Percentiles rank a stretch among this genome's conserved stretches.
Conservation (phyloP, 2,113 vertebrate species). For the Rhodinocichla rosea region DNA sequence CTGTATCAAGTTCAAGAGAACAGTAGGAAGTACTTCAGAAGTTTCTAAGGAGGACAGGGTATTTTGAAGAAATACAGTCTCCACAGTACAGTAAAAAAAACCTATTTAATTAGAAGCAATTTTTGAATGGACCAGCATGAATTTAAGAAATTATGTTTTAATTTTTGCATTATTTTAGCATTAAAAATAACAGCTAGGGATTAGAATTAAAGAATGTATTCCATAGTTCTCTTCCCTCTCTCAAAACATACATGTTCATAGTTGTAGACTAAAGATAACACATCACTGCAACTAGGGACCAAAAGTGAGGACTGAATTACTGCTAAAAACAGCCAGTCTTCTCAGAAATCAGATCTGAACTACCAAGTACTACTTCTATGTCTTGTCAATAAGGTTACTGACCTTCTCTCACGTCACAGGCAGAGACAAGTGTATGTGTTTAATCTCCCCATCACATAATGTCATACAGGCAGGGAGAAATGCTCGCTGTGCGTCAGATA, state of each 20-base stretch:
- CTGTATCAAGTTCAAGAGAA: neutral
- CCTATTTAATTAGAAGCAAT: neutral
- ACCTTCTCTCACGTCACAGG: neutral
- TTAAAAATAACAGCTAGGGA: neutral
- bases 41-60: neutral
- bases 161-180: neutral
- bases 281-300: neutral
- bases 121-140: neutral
- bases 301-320: neutral
- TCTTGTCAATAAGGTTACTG: neutral
- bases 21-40: neutral
- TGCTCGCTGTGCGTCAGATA: accelerated
- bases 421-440: accelerated
- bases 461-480: neutral
- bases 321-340: neutral
- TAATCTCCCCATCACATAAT: neutral
- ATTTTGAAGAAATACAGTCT: neutral
- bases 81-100: neutral
- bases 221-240: neutral
- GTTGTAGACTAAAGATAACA: neutral
- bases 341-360: neutral
- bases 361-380: neutral
- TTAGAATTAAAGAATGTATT: neutral
- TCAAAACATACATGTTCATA: neutral
- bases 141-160: neutral